Base-by-base conservation (phyloP, 37 sponge, comb jelly and placozoan species). In the Petrosia ficiformis region DNA sequence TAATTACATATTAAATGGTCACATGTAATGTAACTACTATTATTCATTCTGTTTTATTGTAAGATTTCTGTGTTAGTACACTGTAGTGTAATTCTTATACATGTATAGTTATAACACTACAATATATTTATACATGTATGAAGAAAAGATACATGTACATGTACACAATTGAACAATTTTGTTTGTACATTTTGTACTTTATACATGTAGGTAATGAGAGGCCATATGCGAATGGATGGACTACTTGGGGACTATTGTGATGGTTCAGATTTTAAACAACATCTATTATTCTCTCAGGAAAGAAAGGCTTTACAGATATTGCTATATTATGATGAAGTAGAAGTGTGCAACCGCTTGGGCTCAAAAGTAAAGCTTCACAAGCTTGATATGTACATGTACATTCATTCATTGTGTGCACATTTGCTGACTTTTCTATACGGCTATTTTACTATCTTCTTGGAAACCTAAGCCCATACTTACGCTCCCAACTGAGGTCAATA, bases 261-360 rank as follows among this genome's bases (percentile, higher is more conserved):
- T 82, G 88, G 82, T 8, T 29, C 25, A 16, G n/a, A 42, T 10
- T 77, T 44, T 70, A 64, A 61, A 39, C 19, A 54, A 25, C 78
- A 82, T 65, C 75, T 74, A 21, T 65, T 87, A 4, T 87, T 77
- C 34, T 34, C 26, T 19, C 38, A 34, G 0, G 68, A 77, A 43
- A 33, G 40, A 2, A 48, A 60, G 34, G 76, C 78, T 39, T 44
- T 87, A 44, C 78, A 87, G 65, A 73, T 87, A 34, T 65, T 66
- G 59, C 40, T 82, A 40, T 87, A 82, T 39, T 87, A 78, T 66
- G 88, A 81, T 77, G 82, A 87, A 6, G 32, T 81, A n/a, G 88
- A 87, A 67, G 59, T 87, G 1, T 77, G 78, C 59, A 87, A 87
- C 71, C 88, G 82, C 33, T 57, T 82, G 21, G 88, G 88, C 2